These are phyloP conservation scores for Indri indri DNA, from an alignment of 2,113 vertebrate species.

Conservation along the genomic window DNA sequence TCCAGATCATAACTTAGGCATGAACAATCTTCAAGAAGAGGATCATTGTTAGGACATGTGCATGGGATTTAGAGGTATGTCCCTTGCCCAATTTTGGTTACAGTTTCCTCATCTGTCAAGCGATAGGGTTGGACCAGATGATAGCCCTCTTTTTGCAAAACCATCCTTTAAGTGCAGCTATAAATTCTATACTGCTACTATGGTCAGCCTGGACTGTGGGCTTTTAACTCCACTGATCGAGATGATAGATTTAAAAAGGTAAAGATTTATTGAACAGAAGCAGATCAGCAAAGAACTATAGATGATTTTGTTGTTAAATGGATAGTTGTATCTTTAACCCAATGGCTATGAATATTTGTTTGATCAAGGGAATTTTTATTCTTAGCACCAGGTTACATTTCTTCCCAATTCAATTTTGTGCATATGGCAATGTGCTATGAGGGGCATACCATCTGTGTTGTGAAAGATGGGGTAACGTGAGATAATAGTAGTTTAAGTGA, in stretches of 20 bases:
- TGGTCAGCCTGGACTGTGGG: not conserved
- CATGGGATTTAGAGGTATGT: not conserved
- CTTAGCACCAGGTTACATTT: not conserved
- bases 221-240: not conserved
- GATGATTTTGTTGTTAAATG: not conserved
- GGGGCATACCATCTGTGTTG: not conserved
- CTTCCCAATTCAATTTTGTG: not conserved
- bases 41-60: not conserved
- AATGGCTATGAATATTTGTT: not conserved
- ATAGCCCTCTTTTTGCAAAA: not conserved
- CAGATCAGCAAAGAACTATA: not conserved
- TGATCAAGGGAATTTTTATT: not conserved
- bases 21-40: not conserved
- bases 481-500: not conserved
- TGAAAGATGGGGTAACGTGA: not conserved
- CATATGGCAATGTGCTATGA: not conserved
- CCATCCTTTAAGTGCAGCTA: not conserved
- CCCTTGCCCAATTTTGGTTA: not conserved
- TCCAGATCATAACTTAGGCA: not conserved
- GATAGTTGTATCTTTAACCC: slow-evolving; percentile 8
- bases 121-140: not conserved
- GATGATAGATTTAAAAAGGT: not conserved
- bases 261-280: not conserved
- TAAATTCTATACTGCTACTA: not conserved
- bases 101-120: not conserved